Evolutionary conservation across 2,113 vertebrate species (phyloP), one percentile per base, ranked within the genome.

Genomic region (Leptobrachium leishanense): DNA sequence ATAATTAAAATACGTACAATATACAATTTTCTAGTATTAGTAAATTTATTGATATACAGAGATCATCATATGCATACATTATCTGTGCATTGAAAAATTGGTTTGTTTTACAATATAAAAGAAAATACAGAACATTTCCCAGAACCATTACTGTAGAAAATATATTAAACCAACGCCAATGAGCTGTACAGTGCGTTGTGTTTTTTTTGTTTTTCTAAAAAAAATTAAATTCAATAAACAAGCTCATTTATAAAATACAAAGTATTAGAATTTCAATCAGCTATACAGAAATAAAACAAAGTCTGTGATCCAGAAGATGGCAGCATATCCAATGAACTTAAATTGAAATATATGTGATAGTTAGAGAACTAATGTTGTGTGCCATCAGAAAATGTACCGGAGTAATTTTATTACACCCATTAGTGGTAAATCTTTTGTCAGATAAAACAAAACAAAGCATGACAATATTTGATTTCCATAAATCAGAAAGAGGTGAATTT

Each of bases 251-350:
- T 31, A 59, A 5, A 72, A 72, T 72, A 9, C 54, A 5, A 42
- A 43, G 2, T n/a, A 41, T 5, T 57, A 43, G 40, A 62, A 57
- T 57, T 39, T 72, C 31, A 72, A 40, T 59, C 8, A 6, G 54
- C 5, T 43, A 42, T 41, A 20, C 5, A 43, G 12, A 43, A 43
- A 62, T 43, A 62, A 73, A 3, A 73, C 40, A 62, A 43, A n/a
- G 42, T 55, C 15, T 39, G 55, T 2, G 62, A 73, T 41, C 72
- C 72, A 73, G 72, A 73, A 73, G 72, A 59, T 73, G 72, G 72
- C 72, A 73, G 72, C 55, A 73, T 73, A 20, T 62, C 40, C 55
- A 59, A 73, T 73, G 15, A 70, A 50, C 68, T 12, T 72, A 10
- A 20, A 39, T 39, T 12, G 69, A 55, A 40, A n/a, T 43, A 10